Evolutionary conservation across 1,140 invertebrate genomes (phyloP).

Genomic region (Proctacanthus coquilletti): DNA sequence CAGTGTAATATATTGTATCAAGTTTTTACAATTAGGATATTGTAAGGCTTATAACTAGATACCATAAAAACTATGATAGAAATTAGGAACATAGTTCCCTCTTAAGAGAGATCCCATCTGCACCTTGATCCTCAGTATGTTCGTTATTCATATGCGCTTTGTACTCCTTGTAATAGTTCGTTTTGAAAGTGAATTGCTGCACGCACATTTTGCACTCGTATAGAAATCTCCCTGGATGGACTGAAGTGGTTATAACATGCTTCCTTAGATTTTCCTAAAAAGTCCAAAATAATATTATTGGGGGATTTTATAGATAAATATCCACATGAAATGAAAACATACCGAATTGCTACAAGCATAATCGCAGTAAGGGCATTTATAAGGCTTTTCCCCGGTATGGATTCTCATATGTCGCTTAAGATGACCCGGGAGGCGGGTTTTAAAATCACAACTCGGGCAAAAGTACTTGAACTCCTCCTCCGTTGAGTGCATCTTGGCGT

Average conservation of each 20-base stretch:
- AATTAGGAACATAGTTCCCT: too few relatives aligned
- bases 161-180: conserved; percentile 51
- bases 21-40: too few relatives aligned
- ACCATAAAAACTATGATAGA: too few relatives aligned
- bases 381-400: conserved; percentile 70
- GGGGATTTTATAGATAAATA: conserved; percentile 4
- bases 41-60: too few relatives aligned
- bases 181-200: conserved; percentile 30
- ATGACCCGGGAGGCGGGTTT: conserved; percentile 46
- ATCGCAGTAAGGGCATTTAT: conserved; percentile 65
- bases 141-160: too few relatives aligned
- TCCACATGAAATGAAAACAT: conserved; percentile 17
- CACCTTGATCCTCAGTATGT: too few relatives aligned
- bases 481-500: conserved; percentile 33
- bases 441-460: conserved; percentile 51
- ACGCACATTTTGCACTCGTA: conserved; percentile 56
- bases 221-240: conserved; percentile 57
- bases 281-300: conserved; percentile 1
- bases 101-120: too few relatives aligned
- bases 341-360: conserved; percentile 63
- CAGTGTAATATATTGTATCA: too few relatives aligned
- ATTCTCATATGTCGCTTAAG: conserved; percentile 58
- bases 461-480: conserved; percentile 36
- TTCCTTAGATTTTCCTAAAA: conserved; percentile 72
- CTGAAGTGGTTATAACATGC: conserved; percentile 62